Evolutionary conservation across 2,888 invertebrate species (phyloP), one percentile per base, ranked within the genome.

Genomic region (Drosophila aldrichi): DNA sequence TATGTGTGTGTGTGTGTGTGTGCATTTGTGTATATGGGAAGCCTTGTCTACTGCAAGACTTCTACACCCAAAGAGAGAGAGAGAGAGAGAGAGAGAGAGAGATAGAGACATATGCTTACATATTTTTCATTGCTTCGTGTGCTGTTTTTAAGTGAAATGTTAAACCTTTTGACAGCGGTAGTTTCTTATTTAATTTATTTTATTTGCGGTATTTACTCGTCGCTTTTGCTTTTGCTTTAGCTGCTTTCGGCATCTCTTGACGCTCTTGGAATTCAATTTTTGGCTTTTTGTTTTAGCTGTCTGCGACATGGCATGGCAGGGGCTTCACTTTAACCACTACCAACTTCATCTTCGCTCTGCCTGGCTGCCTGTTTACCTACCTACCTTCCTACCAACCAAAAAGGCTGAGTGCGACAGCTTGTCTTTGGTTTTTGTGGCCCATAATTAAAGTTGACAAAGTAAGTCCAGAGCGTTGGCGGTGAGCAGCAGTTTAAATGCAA

Each of bases 151-250:
- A 85, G 84, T 85, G 84, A 85, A 85, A 85, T 85, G 84, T 85
- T 85, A 85, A 85, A 89, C 84, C 84, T 85, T 85, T 89, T 85
- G 84, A 85, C 84, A 85, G 84, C 89, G 84, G 84, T 85, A 89
- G 84, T 89, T 85, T 89, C 84, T 85, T 85, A 85, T 89, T 85
- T 89, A 89, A 85, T 85, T 85, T 89, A 85, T 85, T 85, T 85
- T 85, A 85, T 85, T 85, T 85, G 88, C 89, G 84, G 84, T 81
- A 89, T 85, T 89, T 89, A 79, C 79, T 79, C 75, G 70, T 79
- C 77, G 78, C 67, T 72, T 57, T 72, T 70, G 63, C 48, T 55
- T 59, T 67, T 62, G 63, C 48, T 55, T 59, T 67, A 60, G 63
- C 48, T 55, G 60, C 49, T 49, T 68, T 57, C 16, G 40, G 22